Evolutionary conservation across 1,140 invertebrate genomes (phyloP).

Genomic region (Anthonomus grandis): DNA sequence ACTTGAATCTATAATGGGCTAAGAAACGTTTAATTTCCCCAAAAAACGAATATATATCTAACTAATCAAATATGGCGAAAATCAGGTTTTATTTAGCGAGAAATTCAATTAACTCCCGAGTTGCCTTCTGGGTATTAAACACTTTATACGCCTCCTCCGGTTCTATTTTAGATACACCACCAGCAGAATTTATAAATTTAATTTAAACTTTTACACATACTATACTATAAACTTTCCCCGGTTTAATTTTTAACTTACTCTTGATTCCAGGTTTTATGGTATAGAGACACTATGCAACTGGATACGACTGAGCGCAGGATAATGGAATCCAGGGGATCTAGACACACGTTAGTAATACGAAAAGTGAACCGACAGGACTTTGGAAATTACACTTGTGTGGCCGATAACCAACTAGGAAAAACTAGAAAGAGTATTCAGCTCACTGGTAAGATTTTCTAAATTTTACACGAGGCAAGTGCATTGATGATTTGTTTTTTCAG

Average conservation of each 20-base stretch:
- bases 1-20: background rate
- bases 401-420: constrained; percentile 64
- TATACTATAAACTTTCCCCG: background rate
- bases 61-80: constrained; percentile 13
- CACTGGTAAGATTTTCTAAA: constrained; percentile 52
- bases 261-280: constrained; percentile 61
- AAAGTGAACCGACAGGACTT: constrained; percentile 65
- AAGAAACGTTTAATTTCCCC: background rate
- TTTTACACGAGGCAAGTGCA: too few relatives aligned
- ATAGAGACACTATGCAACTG: constrained; percentile 63
- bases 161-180: constrained; percentile 11
- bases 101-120: constrained; percentile 18
- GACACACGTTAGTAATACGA: constrained; percentile 63
- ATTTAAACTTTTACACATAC: background rate
- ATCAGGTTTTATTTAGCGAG: constrained; percentile 15
- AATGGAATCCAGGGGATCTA: constrained; percentile 60
- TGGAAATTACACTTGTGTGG: constrained; percentile 67
- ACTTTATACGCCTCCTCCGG: background rate
- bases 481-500: constrained; percentile 26
- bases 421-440: constrained; percentile 60
- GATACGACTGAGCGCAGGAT: constrained; percentile 63
- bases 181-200: background rate
- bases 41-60: constrained; percentile 13
- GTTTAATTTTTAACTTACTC: too few relatives aligned
- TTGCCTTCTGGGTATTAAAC: constrained; percentile 10